Base-by-base conservation (phyloP, 2,113 vertebrate species). In the Chauna torquata region DNA sequence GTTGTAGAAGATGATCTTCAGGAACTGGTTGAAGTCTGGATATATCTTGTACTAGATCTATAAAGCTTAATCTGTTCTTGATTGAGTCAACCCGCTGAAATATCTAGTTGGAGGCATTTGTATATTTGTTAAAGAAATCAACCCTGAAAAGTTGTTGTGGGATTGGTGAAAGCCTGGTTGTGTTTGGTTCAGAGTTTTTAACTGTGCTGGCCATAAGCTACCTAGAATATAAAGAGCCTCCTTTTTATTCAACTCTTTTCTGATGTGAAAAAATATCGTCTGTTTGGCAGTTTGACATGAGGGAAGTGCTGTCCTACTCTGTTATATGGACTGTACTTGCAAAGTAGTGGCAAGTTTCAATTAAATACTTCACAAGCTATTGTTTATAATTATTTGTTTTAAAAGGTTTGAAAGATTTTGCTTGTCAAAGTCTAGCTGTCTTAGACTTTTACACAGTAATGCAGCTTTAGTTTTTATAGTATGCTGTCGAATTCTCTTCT, bases 101-200 rank as follows among this genome's bases (percentile, higher is more conserved):
- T 95, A 94, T 71, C 98, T 98, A 98, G 96, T 97, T 98, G 98
- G 96, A 98, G 95, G 92, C 78, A 94, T 97, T 80, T 94, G 91
- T 97, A 22, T 97, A 94, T 98, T 98, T 98, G 85, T 80, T 93
- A 89, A 96, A 93, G 88, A 97, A 98, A 95, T 97, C 92, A 96
- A 88, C 94, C 96, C 96, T 97, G 94, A 97, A 98, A 97, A 98
- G 97, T 98, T 98, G 97, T 98, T 98, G 98, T 98, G 98, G 98
- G 97, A 96, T 97, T 97, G 92, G 96, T 98, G 97, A 97, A 97
- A 95, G 94, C 74, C 66, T 97, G 90, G 86, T 97, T 88, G 85
- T 98, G 95, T 95, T 94, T 96, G 84, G 88, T 98, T 95, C 44
- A 81, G 94, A 96, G 93, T 78, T 98, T 98, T 96, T 95, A 98